phyloP scores from a whole-genome alignment of 2,113 vertebrate genomes.

The Neodon shergylaensis region DNA sequence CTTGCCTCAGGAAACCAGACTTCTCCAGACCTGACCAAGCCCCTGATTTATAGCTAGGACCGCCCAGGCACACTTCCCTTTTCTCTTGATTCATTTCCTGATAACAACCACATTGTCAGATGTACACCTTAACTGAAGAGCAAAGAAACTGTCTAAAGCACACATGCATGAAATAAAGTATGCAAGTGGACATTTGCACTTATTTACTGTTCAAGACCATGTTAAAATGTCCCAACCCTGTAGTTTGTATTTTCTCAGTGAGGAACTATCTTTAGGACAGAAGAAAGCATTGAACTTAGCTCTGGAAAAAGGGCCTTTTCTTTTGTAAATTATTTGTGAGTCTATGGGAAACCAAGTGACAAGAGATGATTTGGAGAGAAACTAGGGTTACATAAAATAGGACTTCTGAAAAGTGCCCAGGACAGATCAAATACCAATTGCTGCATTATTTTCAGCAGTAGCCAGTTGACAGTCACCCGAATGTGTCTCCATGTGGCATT shows the following conservation, averaged over 20 bases:
- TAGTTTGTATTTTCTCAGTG: not conserved
- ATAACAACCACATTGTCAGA: slow-evolving; percentile 55
- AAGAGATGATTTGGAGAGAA: not conserved
- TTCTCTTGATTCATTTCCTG: slow-evolving; percentile 64
- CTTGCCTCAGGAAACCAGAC: not conserved
- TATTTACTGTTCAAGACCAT: not conserved
- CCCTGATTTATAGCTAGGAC: slow-evolving; percentile 47
- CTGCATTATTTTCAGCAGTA: not conserved
- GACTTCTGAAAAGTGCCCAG: slow-evolving; percentile 5
- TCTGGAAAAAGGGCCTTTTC: not conserved
- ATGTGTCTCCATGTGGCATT: not conserved
- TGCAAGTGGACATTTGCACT: not conserved
- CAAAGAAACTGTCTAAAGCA: slow-evolving; percentile 52
- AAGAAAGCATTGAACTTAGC: not conserved
- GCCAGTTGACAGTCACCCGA: not conserved
- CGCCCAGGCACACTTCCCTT: not conserved
- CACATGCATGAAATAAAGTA: slow-evolving; percentile 35
- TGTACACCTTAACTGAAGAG: slow-evolving; percentile 10
- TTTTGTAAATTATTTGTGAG: not conserved
- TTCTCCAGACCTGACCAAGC: not conserved
- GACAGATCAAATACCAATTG: not conserved
- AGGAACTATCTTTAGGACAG: not conserved
- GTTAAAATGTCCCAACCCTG: not conserved
- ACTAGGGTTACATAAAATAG: not conserved
- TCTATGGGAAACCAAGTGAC: not conserved